phyloP scores from a whole-genome alignment of 2,797 vertebrate species.

The Sebastes jordani region DNA sequence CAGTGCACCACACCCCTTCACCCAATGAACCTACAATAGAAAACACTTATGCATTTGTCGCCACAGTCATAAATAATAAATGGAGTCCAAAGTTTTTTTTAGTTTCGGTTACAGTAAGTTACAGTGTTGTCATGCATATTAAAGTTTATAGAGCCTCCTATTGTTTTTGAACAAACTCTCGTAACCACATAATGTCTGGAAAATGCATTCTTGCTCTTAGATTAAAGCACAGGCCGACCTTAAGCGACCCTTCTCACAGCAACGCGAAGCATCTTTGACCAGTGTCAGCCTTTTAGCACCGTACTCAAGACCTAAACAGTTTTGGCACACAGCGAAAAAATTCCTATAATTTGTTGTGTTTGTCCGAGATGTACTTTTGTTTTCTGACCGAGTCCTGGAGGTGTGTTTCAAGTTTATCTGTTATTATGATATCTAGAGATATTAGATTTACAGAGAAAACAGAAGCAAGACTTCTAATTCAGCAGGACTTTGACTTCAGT shows the following conservation, averaged over 20 bases:
- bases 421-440: background rate
- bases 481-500: background rate
- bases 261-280: background rate
- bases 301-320: background rate
- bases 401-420: conserved; percentile 3
- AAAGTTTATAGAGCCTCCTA: background rate
- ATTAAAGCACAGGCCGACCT: conserved; percentile 1
- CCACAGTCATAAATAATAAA: background rate
- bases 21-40: background rate
- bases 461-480: background rate
- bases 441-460: background rate
- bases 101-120: background rate
- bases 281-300: background rate
- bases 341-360: conserved; percentile 1
- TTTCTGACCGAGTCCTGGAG: conserved; percentile 9
- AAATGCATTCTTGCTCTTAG: background rate
- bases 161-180: background rate
- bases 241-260: conserved; percentile 17
- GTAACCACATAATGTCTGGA: background rate
- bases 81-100: background rate
- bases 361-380: background rate
- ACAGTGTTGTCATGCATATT: background rate
- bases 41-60: background rate
- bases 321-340: background rate
- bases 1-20: conserved; percentile 8